Base-by-base conservation (phyloP, 2,888 invertebrate species). In the Augiades crinisus region DNA sequence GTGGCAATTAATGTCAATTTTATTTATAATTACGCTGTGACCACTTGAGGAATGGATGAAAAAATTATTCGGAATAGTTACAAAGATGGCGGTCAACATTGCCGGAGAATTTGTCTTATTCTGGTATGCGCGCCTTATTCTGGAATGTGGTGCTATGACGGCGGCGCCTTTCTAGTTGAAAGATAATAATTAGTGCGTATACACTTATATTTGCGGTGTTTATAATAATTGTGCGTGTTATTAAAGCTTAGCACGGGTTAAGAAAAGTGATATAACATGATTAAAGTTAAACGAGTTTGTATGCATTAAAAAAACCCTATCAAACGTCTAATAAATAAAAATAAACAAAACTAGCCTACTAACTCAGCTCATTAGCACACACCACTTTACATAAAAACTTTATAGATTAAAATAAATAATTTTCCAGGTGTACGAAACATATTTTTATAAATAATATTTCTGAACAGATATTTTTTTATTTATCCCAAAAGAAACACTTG, bases 1-100 rank as follows among this genome's bases (percentile, higher is more conserved):
- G 61, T 59, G 68, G 74, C 70, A 87, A 87, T 87, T 85, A 82
- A 76, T 85, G 84, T 81, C 84, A 84, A 85, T 86, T 83, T 83
- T 78, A 75, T 81, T 81, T 81, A 81, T 85, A 85, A 86, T 86
- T 82, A 72, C 68, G 61, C 65, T 58, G 67, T 62, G 69, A 58
- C 55, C 58, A 46, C 59, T 41, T 38, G 44, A 41, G 59, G 61
- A 58, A 63, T 64, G 59, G 56, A 65, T 69, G 66, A 70, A 75
- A 78, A 78, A 77, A 72, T 70, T 55, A 68, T 69, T 68, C 65
- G 65, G 63, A 60, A 57, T 62, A 62, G 67, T 57, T 54, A 53
- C 24, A 45, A 43, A 59, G 53, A 55, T 61, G 60, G 57, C 61
- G 63, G 65, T 61, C 63, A 62, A 63, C 63, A 64, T 62, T 56